A percentile compares a stretch with the other conserved stretches of the same genome.
Conservation (phyloP, 2,797 vertebrate species). For the Novumbra hubbsi region DNA sequence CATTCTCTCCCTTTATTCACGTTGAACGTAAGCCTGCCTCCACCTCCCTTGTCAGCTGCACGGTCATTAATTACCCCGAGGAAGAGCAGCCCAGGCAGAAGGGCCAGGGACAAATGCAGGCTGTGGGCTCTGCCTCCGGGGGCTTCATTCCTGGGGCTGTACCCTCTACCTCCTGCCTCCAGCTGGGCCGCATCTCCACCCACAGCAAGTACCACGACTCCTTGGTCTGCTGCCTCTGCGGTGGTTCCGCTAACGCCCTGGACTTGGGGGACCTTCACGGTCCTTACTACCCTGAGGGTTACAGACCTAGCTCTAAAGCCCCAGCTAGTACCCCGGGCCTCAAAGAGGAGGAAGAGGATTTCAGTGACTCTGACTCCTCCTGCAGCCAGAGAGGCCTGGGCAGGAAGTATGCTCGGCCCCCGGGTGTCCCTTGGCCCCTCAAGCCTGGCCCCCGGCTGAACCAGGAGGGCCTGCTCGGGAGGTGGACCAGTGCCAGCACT, state of each 20-base stretch:
- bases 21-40: constrained; percentile 50
- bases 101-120: constrained; percentile 42
- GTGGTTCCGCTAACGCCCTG: constrained; percentile 69
- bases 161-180: constrained; percentile 73
- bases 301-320: constrained; percentile 54
- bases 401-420: constrained; percentile 31
- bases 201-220: constrained; percentile 53
- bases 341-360: constrained; percentile 54
- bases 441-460: constrained; percentile 41
- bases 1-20: constrained; percentile 70
- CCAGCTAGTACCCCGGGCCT: constrained; percentile 28
- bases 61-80: constrained; percentile 72
- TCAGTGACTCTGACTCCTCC: constrained; percentile 68
- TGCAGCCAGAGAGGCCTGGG: constrained; percentile 41
- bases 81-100: constrained; percentile 53
- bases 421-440: constrained; percentile 19
- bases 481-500: constrained; percentile 37
- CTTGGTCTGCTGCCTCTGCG: constrained; percentile 76
- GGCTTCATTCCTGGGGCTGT: constrained; percentile 53
- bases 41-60: constrained; percentile 53
- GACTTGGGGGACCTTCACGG: constrained; percentile 80
- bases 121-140: background rate
- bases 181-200: constrained; percentile 58
- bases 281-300: constrained; percentile 76
- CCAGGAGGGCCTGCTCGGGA: constrained; percentile 41